Base-by-base conservation (phyloP, 2,113 vertebrate species). In the Pygoscelis adeliae region DNA sequence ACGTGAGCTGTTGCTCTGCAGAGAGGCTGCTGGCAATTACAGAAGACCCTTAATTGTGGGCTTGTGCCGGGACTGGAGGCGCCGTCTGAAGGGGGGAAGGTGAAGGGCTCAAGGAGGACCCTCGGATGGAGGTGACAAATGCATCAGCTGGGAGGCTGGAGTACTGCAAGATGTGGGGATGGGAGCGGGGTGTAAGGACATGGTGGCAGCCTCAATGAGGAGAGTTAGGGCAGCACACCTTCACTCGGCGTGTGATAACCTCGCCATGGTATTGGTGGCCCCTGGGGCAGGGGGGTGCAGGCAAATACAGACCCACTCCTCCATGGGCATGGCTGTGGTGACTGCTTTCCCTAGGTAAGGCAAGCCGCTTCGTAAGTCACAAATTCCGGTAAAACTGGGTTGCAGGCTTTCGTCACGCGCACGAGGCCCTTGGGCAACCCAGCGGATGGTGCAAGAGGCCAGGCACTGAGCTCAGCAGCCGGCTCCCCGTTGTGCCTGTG, bases 301-400 rank as follows among this genome's bases (percentile, higher is more conserved):
- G 53, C 11, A 67, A 61, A 46, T 27, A 15, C 23, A 66, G 76
- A 34, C 17, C 29, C 3, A 0, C 27, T 46, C 13, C 63, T 89
- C 36, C 14, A 7, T 8, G 22, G 15, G 53, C 67, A 69, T 1
- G 2, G 38, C 74, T 87, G 21, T 0, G 0, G 15, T 2, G 0
- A 9, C 67, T 89, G 27, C 53, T 86, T 77, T 73, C 26, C 49
- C 16, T 22, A 2, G 15, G 40, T 52, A 21, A 52, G 42, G 34
- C 47, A 52, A 78, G 29, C 36, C 0, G 1, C 26, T 73, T 50
- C 0, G 0, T 85, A 63, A 79, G 53, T 67, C 77, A 34, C 42
- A n/a, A 66, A 71, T 81, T 71, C 83, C 3, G 1, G 47, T 89
- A 53, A 77, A 90, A 74, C 34, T 19, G 27, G 29, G 7, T 58